phyloP scores from a whole-genome alignment of 2,113 vertebrate genomes.

The Hippocampus zosterae region DNA sequence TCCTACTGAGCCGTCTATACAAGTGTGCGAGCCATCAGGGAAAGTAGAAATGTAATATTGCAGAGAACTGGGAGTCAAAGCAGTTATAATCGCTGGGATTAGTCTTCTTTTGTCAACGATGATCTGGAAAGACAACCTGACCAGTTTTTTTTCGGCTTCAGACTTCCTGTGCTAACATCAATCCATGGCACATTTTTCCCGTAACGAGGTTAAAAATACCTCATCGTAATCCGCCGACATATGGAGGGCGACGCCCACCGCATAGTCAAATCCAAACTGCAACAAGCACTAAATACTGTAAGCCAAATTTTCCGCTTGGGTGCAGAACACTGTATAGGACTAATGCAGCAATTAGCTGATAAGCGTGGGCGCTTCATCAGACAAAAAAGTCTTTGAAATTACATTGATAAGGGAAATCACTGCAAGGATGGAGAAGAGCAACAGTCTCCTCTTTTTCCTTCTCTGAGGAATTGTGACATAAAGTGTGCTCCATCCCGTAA shows the following conservation, averaged over 20 bases:
- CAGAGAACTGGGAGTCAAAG: constrained; percentile 5
- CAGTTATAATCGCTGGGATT: constrained; percentile 15
- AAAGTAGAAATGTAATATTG: constrained; percentile 6
- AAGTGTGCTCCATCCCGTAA: not conserved
- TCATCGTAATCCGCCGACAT: not conserved
- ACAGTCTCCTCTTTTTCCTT: not conserved
- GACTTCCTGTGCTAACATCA: not conserved
- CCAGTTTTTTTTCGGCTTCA: not conserved
- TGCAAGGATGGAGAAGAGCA: not conserved
- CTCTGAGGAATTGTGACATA: not conserved
- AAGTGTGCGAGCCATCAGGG: not conserved
- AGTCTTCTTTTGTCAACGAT: constrained; percentile 6
- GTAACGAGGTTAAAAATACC: not conserved
- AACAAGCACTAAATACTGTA: not conserved
- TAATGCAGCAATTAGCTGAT: constrained; percentile 9
- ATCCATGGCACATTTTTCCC: not conserved
- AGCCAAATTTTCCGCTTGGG: not conserved
- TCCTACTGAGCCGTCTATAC: not conserved
- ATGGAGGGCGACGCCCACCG: not conserved
- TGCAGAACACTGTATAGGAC: not conserved
- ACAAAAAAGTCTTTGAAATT: not conserved
- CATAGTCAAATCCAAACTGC: not conserved
- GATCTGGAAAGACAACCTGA: constrained; percentile 23
- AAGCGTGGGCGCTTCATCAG: constrained; percentile 1
- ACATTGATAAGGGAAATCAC: not conserved